Evolutionary conservation across 2,113 vertebrate species (phyloP).

Genomic region (Rhinoderma darwinii): DNA sequence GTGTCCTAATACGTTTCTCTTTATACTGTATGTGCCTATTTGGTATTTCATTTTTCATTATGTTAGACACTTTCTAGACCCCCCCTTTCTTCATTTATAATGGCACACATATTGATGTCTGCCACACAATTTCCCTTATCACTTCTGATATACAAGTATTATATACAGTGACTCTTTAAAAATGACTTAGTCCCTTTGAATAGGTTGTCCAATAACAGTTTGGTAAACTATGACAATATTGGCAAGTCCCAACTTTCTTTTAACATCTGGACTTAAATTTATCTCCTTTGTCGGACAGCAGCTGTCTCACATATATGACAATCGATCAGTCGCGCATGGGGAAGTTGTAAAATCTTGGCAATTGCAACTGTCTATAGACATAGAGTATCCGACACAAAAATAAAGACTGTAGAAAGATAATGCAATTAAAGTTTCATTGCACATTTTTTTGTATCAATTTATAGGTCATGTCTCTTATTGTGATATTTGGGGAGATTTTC

Average conservation of each 20-base stretch:
- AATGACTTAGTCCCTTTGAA: no score
- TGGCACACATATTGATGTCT: no score
- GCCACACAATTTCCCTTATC: no score
- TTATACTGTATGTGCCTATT: no score
- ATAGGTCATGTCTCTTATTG: neutral
- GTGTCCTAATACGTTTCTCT: no score
- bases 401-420: neutral
- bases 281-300: slow-evolving; percentile 1
- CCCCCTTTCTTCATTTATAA: no score
- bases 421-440: neutral
- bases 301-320: slow-evolving; percentile 10
- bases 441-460: neutral
- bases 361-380: neutral
- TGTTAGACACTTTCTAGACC: no score
- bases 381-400: neutral
- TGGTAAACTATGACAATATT: neutral
- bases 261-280: slow-evolving; percentile 10
- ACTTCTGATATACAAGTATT: no score
- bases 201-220: no score
- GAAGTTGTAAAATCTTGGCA: slow-evolving; percentile 28
- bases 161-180: no score
- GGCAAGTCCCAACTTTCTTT: slow-evolving; percentile 1
- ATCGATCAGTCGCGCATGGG: slow-evolving; percentile 27
- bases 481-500: neutral
- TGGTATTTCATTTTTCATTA: no score